A percentile compares a stretch with the other conserved stretches of the same genome.
phyloP scores from a whole-genome alignment of 2,888 invertebrate species.

The Omphaloscelis lunosa region DNA sequence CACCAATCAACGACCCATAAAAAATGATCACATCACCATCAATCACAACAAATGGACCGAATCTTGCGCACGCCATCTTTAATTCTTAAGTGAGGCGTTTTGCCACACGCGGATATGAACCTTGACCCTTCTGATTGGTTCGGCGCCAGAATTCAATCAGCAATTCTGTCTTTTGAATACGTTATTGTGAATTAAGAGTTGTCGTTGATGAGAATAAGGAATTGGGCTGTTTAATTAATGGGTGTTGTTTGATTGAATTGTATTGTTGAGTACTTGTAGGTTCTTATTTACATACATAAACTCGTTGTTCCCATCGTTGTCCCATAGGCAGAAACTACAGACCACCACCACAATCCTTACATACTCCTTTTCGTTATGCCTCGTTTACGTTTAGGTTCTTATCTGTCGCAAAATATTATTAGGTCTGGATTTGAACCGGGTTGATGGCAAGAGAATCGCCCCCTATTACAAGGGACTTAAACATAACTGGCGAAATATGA shows the following conservation, averaged over 20 bases:
- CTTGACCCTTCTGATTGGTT: conserved; percentile 63
- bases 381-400: not conserved
- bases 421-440: not conserved
- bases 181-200: conserved; percentile 50
- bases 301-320: not conserved
- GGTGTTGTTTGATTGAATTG: conserved; percentile 36
- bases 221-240: conserved; percentile 22
- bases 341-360: not conserved
- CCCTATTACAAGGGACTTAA: no score
- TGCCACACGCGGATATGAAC: conserved; percentile 54
- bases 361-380: not conserved
- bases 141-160: conserved; percentile 66
- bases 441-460: not conserved
- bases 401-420: not conserved
- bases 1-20: conserved; percentile 51
- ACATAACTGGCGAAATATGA: no score
- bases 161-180: conserved; percentile 57
- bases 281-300: not conserved
- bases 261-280: conserved; percentile 1
- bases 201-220: conserved; percentile 26
- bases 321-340: not conserved
- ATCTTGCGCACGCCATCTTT: conserved; percentile 49
- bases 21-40: conserved; percentile 41
- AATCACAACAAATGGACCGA: conserved; percentile 53
- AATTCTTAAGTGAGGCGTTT: conserved; percentile 51